Base-by-base conservation (phyloP, 2,797 vertebrate species). In the Borostomias antarcticus region DNA sequence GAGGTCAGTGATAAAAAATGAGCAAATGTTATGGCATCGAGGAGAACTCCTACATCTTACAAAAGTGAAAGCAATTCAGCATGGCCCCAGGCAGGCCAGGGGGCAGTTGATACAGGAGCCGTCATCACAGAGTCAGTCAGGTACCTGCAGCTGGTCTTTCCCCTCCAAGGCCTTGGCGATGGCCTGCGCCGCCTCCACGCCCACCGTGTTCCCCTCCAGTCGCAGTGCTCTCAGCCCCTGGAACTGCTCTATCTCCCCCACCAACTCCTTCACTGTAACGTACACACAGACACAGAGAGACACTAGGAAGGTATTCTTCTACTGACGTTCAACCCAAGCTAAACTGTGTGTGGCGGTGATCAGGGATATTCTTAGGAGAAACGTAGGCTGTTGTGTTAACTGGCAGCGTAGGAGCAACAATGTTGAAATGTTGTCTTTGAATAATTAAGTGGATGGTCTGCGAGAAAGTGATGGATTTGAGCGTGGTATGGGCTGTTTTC, bases 171-270 rank as follows among this genome's bases (percentile, higher is more conserved):
- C 92, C 76, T 94, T 96, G 64, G 96, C 93, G 0, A 99, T 97
- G 74, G 94, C 93, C 57, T 85, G 91, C 33, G 97, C 97, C n/a
- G 97, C 97, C 50, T 97, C 96, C 78, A 98, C 95, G 0, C 97
- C 97, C 48, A 99, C 80, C 0, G 97, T 98, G 90, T 99, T 99
- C 56, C 97, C 97, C 83, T 98, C 96, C 35, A 99, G 86, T 0
- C 95, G 84, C 71, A 99, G 70, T 1, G 95, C 93, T 86, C 94
- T 93, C 61, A 99, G 85, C n/a, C 89, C 91, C 5, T 92, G 92
- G 70, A 89, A 95, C 9, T 89, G 90, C 59, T 95, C 89, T 0
- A 99, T 97, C 60, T 96, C 93, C 60, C 79, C 89, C 74, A 95
- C 94, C 63, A 99, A 91, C 6, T 91, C 91, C 84, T 94, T 89